Evolutionary conservation across 2,797 vertebrate species (phyloP).

Genomic region (Rhabdomys pumilio): DNA sequence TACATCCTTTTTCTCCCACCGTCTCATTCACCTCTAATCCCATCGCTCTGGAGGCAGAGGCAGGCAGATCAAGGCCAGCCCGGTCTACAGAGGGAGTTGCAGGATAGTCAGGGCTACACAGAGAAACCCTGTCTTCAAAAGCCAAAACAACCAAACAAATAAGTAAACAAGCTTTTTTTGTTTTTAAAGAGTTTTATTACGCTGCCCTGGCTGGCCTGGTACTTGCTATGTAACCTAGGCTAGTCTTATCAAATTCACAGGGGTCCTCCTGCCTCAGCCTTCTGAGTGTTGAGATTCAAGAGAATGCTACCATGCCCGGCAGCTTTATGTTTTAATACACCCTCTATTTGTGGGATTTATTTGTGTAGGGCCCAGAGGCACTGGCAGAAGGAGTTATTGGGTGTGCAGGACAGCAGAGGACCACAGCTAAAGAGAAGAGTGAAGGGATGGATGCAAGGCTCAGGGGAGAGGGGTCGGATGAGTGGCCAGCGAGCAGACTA

Average conservation of each 20-base stretch:
- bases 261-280: background rate
- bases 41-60: background rate
- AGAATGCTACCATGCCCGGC: too few relatives aligned
- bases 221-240: background rate
- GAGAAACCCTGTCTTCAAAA: background rate
- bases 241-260: background rate
- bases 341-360: background rate
- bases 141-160: background rate
- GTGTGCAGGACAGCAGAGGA: background rate
- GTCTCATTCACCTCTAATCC: background rate
- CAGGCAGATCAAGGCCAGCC: background rate
- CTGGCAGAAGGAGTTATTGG: background rate
- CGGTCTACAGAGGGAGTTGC: background rate
- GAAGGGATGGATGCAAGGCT: background rate
- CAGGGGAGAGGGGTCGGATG: background rate
- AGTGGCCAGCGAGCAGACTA: too few relatives aligned
- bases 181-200: background rate
- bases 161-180: background rate
- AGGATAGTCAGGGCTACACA: background rate
- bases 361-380: background rate
- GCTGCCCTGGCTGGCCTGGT: background rate
- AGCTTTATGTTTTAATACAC: background rate
- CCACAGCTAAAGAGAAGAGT: background rate
- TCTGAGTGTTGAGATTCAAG: background rate
- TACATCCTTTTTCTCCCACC: background rate